These are phyloP conservation scores for Antechinus stuartii DNA, from an alignment of 2,113 vertebrate species.

Conservation along the genomic window DNA sequence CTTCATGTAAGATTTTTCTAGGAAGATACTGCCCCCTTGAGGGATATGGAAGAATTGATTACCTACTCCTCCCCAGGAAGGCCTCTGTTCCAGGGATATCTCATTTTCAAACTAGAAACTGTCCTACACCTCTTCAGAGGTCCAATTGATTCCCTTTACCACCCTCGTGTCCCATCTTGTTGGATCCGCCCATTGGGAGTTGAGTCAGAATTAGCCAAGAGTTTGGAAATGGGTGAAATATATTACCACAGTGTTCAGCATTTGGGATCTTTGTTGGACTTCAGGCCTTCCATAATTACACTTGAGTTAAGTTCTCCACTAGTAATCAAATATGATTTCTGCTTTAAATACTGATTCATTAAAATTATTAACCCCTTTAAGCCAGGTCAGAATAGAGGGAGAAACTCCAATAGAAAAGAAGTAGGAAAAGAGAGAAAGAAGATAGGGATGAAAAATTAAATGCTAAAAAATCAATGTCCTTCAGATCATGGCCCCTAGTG, in stretches of 20 bases:
- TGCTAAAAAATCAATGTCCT: background rate
- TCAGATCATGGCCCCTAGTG: background rate
- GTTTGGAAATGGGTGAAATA: background rate
- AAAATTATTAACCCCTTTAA: background rate
- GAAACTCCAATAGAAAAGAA: background rate
- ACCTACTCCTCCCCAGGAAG: background rate
- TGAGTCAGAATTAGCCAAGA: background rate
- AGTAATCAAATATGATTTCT: background rate
- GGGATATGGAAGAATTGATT: constrained; percentile 22
- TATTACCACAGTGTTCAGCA: background rate
- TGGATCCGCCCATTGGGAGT: background rate
- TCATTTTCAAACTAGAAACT: background rate
- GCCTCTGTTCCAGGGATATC: background rate
- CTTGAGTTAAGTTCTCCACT: background rate
- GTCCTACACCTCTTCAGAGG: background rate
- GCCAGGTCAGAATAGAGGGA: background rate
- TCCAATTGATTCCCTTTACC: background rate
- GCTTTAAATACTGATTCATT: background rate
- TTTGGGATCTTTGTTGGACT: background rate
- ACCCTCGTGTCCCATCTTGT: background rate
- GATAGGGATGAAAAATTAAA: background rate
- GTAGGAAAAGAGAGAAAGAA: background rate
- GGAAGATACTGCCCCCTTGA: constrained; percentile 70
- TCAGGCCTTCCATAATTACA: background rate
- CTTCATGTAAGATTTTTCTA: constrained; percentile 29